Percentiles rank a stretch among this genome's conserved stretches.
Evolutionary conservation across 2,113 vertebrate species (phyloP).

Genomic region (Lampris incognitus): DNA sequence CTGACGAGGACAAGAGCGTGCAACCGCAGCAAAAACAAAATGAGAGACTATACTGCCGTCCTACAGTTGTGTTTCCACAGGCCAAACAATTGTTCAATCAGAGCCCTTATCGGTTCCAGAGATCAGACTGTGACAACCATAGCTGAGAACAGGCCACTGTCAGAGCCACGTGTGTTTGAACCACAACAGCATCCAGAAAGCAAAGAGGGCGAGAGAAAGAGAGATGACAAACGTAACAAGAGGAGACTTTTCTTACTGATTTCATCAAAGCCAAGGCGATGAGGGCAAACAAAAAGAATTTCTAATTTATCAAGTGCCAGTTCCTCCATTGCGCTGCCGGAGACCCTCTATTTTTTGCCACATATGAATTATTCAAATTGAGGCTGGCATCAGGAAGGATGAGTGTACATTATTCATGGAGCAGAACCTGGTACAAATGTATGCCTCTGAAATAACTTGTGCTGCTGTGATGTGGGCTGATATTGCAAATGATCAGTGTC

Average conservation of each 20-base stretch:
- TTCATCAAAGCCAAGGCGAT: constrained; percentile 61
- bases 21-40: constrained; percentile 27
- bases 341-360: constrained; percentile 65
- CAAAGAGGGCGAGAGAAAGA: neutral
- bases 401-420: constrained; percentile 70
- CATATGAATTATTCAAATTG: constrained; percentile 74
- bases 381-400: constrained; percentile 56
- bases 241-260: constrained; percentile 47
- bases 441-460: constrained; percentile 47
- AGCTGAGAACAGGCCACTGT: constrained; percentile 46
- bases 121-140: constrained; percentile 69
- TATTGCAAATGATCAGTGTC: constrained; percentile 16
- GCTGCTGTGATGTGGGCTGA: constrained; percentile 38
- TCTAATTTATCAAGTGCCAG: constrained; percentile 58
- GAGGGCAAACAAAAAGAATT: constrained; percentile 40
- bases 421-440: constrained; percentile 46
- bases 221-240: constrained; percentile 61
- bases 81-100: constrained; percentile 69
- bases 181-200: constrained; percentile 42
- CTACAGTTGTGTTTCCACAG: constrained; percentile 35
- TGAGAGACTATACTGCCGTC: constrained; percentile 35
- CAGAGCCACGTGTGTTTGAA: constrained; percentile 59
- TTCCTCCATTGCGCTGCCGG: constrained; percentile 49
- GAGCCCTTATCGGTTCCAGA: constrained; percentile 64
- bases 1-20: constrained; percentile 35